Base-by-base conservation (phyloP, 2,797 vertebrate species). In the Sebastes itinus region DNA sequence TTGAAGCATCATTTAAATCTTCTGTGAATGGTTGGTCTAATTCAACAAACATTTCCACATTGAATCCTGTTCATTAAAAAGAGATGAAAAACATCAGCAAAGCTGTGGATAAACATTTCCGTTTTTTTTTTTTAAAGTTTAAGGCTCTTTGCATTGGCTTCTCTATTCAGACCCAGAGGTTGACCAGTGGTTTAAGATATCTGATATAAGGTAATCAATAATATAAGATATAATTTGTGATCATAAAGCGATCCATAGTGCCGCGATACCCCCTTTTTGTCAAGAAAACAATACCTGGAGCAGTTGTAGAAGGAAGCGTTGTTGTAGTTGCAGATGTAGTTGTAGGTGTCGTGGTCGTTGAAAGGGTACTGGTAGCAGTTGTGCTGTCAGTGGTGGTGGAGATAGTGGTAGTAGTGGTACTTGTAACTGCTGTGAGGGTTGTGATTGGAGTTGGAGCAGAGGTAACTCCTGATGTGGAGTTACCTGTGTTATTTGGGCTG, bases 21-120 rank as follows among this genome's bases (percentile, higher is more conserved):
- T n/a, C 0, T 2, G 52, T 80, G 81, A 67, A 95, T 0, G 2
- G 0, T 32, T 4, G 56, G 35, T 84, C 3, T 20, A 95, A 72
- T 62, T 0, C 65, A 6, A 96, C 0, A 16, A 84, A 78, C 81
- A 95, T 83, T 12, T 11, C 4, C 70, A 93, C 22, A 1, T 46
- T 0, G 25, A 87, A 32, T 49, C 1, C 93, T 94, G 87, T 73
- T 61, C 3, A 16, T 32, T 71, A 5, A 6, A 67, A 71, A 81
- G 65, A 20, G 0, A 52, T 7, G 2, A 58, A 78, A 62, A 59
- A 38, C 3, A 69, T 42, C n/a, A 75, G 2, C 16, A 49, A 28
- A 62, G 12, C 2, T 20, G 27, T 16, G 33, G 13, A 42, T 38
- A 38, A 16, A 38, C 23, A 27, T 14, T 58, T 25, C 11, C 2